phyloP scores from a whole-genome alignment of 2,113 vertebrate genomes.

The Cnemophilus loriae region DNA sequence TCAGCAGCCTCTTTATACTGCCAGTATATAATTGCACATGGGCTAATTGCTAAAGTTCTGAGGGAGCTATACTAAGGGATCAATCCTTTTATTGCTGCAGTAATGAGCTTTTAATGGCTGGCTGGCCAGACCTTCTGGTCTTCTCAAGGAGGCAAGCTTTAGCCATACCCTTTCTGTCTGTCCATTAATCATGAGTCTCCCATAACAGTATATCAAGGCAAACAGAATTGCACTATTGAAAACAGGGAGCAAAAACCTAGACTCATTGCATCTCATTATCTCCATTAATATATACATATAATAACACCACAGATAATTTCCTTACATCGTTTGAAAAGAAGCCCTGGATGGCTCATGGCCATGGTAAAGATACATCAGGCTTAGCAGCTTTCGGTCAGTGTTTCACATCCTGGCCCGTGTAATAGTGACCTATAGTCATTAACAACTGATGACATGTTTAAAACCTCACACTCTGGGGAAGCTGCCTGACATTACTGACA shows the following conservation, averaged over 20 bases:
- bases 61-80: slow-evolving; percentile 44
- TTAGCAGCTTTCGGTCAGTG: neutral
- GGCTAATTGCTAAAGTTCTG: slow-evolving; percentile 65
- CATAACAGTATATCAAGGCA: neutral
- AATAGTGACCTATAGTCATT: neutral
- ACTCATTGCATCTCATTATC: neutral
- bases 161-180: neutral
- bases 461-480: neutral
- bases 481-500: neutral
- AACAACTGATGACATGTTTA: neutral
- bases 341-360: neutral
- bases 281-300: neutral
- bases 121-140: slow-evolving; percentile 2
- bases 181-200: slow-evolving; percentile 28
- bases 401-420: neutral
- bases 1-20: slow-evolving; percentile 37
- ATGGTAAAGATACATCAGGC: neutral
- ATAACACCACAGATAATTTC: neutral
- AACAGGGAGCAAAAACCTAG: neutral
- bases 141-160: neutral
- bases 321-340: neutral
- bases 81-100: slow-evolving; percentile 56
- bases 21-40: slow-evolving; percentile 52
- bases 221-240: neutral
- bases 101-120: slow-evolving; percentile 70